phyloP scores from a whole-genome alignment of 2,888 invertebrate species.

The Bombyx huttoni region DNA sequence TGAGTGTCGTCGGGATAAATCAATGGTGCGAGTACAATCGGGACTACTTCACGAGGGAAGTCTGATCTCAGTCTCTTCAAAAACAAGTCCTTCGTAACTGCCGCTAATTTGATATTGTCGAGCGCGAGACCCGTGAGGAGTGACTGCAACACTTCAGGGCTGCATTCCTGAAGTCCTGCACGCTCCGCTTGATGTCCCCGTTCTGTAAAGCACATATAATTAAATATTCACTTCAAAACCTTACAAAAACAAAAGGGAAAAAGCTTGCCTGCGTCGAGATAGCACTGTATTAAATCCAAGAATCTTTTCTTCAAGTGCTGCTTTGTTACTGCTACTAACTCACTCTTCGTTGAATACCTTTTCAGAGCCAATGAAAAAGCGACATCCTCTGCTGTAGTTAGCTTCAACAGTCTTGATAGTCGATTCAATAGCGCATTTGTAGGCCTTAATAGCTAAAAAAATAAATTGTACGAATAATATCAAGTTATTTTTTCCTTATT shows the following conservation, averaged over 20 bases:
- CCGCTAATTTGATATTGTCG: slow-evolving; percentile 76
- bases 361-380: slow-evolving; percentile 89
- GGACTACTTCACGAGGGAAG: slow-evolving; percentile 90
- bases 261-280: slow-evolving; percentile 82
- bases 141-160: slow-evolving; percentile 90
- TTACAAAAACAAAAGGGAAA: neutral
- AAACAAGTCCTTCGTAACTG: slow-evolving; percentile 85
- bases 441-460: slow-evolving; percentile 81
- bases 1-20: slow-evolving; percentile 86
- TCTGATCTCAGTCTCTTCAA: slow-evolving; percentile 86
- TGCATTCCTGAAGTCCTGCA: slow-evolving; percentile 91
- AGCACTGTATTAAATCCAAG: slow-evolving; percentile 87
- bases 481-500: slow-evolving; percentile 7
- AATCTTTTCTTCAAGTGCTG: slow-evolving; percentile 87
- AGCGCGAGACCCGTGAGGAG: slow-evolving; percentile 77
- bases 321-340: slow-evolving; percentile 80
- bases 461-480: slow-evolving; percentile 1
- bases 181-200: slow-evolving; percentile 78
- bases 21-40: slow-evolving; percentile 90
- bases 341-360: slow-evolving; percentile 82
- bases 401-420: slow-evolving; percentile 87
- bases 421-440: slow-evolving; percentile 85
- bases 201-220: slow-evolving; percentile 42
- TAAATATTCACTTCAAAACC: neutral
- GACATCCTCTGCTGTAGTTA: slow-evolving; percentile 92